These are phyloP conservation scores for Lithobates sylvaticus DNA, from an alignment of 2,797 vertebrate genomes.

Conservation along the genomic window DNA sequence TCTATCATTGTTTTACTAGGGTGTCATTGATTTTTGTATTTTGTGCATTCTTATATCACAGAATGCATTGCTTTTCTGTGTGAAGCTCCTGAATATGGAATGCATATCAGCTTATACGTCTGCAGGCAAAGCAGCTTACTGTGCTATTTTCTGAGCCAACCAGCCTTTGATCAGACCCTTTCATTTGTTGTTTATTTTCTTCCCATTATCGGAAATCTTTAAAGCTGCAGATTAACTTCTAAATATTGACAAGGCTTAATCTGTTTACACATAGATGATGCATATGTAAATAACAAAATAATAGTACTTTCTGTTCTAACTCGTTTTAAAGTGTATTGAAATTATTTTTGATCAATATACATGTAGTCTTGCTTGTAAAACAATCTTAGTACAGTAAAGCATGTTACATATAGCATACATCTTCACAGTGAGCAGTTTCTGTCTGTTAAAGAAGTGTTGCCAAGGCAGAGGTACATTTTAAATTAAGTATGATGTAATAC, in stretches of 20 bases:
- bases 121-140: slow-evolving; percentile 44
- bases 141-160: slow-evolving; percentile 19
- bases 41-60: slow-evolving; percentile 6
- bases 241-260: slow-evolving; percentile 38
- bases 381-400: not conserved
- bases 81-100: slow-evolving; percentile 35
- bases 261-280: slow-evolving; percentile 42
- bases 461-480: not conserved
- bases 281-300: slow-evolving; percentile 44
- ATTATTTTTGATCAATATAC: not conserved
- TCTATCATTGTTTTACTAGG: not conserved
- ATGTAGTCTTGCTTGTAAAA: not conserved
- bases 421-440: not conserved
- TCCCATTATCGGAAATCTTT: slow-evolving; percentile 54
- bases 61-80: slow-evolving; percentile 19
- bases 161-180: slow-evolving; percentile 35
- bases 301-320: slow-evolving; percentile 2
- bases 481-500: no score
- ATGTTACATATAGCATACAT: not conserved
- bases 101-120: slow-evolving; percentile 29
- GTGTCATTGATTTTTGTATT: slow-evolving; percentile 35
- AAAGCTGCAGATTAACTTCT: slow-evolving; percentile 43
- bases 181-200: slow-evolving; percentile 53
- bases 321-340: slow-evolving; percentile 19
- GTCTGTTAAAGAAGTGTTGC: not conserved